Evolutionary conservation across 2,113 vertebrate species (phyloP).

Genomic region (Mobula birostris): DNA sequence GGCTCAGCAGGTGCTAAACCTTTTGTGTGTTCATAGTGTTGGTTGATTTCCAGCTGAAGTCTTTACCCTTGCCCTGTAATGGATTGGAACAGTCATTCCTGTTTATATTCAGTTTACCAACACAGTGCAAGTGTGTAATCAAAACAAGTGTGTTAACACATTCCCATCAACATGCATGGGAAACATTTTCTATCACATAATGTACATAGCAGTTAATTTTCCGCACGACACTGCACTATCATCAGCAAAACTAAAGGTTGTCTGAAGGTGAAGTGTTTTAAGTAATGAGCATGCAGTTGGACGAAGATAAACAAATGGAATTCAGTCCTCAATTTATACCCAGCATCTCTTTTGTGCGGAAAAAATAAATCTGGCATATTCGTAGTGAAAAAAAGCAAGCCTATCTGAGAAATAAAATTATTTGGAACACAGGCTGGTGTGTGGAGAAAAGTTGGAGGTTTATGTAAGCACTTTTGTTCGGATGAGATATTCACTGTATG

Average conservation of each 20-base stretch:
- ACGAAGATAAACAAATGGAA: not conserved
- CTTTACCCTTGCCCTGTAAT: not conserved
- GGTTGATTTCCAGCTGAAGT: not conserved
- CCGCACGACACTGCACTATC: not conserved
- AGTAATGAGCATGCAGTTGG: not conserved
- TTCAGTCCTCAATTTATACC: not conserved
- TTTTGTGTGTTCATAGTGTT: not conserved
- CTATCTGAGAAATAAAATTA: not conserved
- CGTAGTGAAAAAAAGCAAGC: not conserved
- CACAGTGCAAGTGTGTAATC: constrained; percentile 1
- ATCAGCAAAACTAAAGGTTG: not conserved
- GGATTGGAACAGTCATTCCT: not conserved
- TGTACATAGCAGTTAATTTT: not conserved
- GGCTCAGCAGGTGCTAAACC: not conserved
- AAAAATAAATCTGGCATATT: not conserved
- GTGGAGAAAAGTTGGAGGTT: not conserved
- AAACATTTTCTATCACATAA: not conserved
- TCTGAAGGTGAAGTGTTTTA: not conserved
- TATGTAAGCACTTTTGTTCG: not conserved
- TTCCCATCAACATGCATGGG: not conserved
- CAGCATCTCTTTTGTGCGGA: not conserved
- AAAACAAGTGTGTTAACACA: not conserved
- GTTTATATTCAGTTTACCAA: not conserved
- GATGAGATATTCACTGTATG: not conserved
- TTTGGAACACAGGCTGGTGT: not conserved